Evolutionary conservation across 2,888 invertebrate species (phyloP).

Genomic region (Pecten maximus): DNA sequence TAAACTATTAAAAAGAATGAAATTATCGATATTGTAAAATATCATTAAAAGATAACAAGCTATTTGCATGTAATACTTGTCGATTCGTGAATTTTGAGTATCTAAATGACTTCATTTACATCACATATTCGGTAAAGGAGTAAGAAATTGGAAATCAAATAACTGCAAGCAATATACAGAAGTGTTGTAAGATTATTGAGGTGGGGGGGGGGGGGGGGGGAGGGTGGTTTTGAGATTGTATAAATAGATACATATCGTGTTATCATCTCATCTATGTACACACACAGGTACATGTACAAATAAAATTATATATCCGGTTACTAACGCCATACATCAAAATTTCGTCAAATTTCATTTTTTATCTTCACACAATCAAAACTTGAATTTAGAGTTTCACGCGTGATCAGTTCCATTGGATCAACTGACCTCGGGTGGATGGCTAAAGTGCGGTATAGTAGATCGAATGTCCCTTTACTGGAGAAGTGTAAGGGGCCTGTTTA

Average conservation of each 20-base stretch:
- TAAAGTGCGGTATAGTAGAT: background rate
- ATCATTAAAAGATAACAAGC: background rate
- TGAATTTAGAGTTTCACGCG: background rate
- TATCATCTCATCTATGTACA: background rate
- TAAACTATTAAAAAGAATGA: background rate
- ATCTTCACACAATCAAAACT: background rate
- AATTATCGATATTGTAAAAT: background rate
- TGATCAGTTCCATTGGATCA: background rate
- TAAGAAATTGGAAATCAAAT: too few species aligned
- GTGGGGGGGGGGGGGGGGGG: too few species aligned
- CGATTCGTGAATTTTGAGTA: too few species aligned
- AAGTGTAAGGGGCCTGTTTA: background rate
- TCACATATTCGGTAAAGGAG: too few species aligned
- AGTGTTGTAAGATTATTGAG: too few species aligned
- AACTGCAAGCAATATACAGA: too few species aligned
- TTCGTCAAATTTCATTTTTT: slow-evolving; percentile 20
- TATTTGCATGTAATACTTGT: background rate
- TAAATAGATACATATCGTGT: too few species aligned
- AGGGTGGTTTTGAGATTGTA: too few species aligned
- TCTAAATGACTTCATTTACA: too few species aligned
- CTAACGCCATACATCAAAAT: slow-evolving; percentile 6
- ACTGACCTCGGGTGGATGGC: background rate
- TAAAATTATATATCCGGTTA: background rate
- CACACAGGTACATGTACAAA: background rate
- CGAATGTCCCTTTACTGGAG: background rate